Base-by-base conservation (phyloP, 1,140 invertebrate genomes). In the Papilio polyxenes region DNA sequence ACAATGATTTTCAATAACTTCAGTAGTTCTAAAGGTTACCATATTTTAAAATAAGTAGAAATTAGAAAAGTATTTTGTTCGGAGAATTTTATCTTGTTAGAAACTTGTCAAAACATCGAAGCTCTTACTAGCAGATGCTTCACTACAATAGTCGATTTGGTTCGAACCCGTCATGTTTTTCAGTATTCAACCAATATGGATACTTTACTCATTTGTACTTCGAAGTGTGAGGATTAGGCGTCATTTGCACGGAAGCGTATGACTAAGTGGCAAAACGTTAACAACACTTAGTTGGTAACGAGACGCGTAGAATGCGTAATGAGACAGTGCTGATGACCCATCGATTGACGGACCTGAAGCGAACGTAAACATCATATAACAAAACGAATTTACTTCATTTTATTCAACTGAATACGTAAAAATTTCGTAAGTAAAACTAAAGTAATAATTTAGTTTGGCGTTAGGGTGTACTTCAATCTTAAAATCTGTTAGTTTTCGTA, bases 321-420 rank as follows among this genome's bases (percentile, higher is more conserved):
- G 75, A 77, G 48, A 75, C 74, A 11, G 49, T 53, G 75, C 11
- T 77, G 49, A 20, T 53, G 75, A 77, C 75, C 75, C 49, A n/a
- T 13, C 75, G 75, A 51, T 77, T 77, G 20, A 77, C 31, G 37
- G 37, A n/a, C 31, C 65, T 37, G 2, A 48, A 20, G 37, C 10
- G 0, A 75, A 44, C n/a, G 37, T 75, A 23, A 75, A 75, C 74
- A 75, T 75, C 13, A 72, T 72, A 72, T 40, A 72, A 23, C 62
- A 37, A 40, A 40, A 40, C 59, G 10, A 3, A 62, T 62, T 23
- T 23, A 5, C 20, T 62, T 62, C 3, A 23, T 62, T 62, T 23
- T 62, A 62, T 9, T 37, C 4, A 31, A 65, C 56, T 31, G 59
- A 31, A 72, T 72, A 72, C 13, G 13, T 37, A 1, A 40, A 72